Evolutionary conservation across 1,140 invertebrate species (phyloP).

Genomic region (Solenopsis fugax): DNA sequence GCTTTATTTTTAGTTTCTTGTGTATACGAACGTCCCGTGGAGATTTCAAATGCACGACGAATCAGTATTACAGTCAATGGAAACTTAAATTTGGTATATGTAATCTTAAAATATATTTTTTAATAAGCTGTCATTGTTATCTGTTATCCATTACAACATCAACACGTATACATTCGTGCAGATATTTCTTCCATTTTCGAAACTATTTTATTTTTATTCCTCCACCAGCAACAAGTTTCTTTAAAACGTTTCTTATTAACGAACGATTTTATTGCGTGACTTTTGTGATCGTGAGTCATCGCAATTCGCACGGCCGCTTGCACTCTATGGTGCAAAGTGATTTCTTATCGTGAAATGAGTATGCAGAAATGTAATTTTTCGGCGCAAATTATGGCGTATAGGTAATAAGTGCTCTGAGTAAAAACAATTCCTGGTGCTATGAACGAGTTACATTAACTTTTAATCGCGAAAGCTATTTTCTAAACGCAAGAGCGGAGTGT

Average conservation of each 20-base stretch:
- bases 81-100: not conserved
- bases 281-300: slow-evolving; percentile 61
- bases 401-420: slow-evolving; percentile 22
- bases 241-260: slow-evolving; percentile 35
- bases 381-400: slow-evolving; percentile 47
- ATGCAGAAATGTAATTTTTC: slow-evolving; percentile 60
- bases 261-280: slow-evolving; percentile 64
- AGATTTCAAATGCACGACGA: not conserved
- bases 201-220: slow-evolving; percentile 18
- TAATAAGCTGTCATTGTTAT: not conserved
- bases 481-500: slow-evolving; percentile 20
- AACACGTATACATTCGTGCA: not conserved
- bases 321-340: slow-evolving; percentile 53
- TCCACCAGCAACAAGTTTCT: slow-evolving; percentile 51
- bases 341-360: slow-evolving; percentile 61
- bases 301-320: slow-evolving; percentile 45
- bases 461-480: slow-evolving; percentile 25
- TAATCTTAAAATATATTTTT: not conserved
- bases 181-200: not conserved
- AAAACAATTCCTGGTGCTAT: slow-evolving; percentile 47
- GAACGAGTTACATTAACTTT: slow-evolving; percentile 15
- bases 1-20: not conserved
- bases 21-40: not conserved
- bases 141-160: not conserved
- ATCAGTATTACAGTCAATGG: not conserved